Percentiles rank a stretch among this genome's conserved stretches.
Evolutionary conservation across 2,113 vertebrate species (phyloP).

Genomic region (Trochalopteron elliotii): DNA sequence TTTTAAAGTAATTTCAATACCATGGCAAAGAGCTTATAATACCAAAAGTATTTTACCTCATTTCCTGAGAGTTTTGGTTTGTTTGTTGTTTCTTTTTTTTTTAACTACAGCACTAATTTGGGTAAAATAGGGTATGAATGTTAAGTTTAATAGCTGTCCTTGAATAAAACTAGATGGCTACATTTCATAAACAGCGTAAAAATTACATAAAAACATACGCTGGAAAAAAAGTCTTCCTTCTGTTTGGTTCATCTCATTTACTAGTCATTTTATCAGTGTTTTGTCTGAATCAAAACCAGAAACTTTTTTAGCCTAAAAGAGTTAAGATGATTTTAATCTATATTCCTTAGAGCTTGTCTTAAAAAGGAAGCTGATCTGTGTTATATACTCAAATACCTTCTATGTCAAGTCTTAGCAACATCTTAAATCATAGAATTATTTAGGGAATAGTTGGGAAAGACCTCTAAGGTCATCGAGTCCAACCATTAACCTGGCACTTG

Average conservation of each 20-base stretch:
- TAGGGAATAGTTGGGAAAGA: not conserved
- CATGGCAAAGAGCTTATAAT: not conserved
- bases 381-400: not conserved
- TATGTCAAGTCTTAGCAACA: not conserved
- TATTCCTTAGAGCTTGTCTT: not conserved
- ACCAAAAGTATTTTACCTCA: not conserved
- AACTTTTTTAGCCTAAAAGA: not conserved
- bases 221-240: not conserved
- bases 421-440: not conserved
- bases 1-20: not conserved
- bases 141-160: not conserved
- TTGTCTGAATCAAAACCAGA: not conserved
- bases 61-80: not conserved
- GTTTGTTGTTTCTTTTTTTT: not conserved
- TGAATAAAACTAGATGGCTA: not conserved
- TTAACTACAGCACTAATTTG: not conserved
- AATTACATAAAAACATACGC: not conserved
- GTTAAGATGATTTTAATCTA: not conserved
- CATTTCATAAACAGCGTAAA: not conserved
- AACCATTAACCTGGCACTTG: not conserved
- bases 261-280: not conserved
- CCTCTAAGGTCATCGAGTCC: not conserved
- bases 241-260: not conserved
- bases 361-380: not conserved
- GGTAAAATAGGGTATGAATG: not conserved